These are phyloP conservation scores for Apamea monoglypha DNA, from an alignment of 2,888 invertebrate genomes.

Conservation along the genomic window DNA sequence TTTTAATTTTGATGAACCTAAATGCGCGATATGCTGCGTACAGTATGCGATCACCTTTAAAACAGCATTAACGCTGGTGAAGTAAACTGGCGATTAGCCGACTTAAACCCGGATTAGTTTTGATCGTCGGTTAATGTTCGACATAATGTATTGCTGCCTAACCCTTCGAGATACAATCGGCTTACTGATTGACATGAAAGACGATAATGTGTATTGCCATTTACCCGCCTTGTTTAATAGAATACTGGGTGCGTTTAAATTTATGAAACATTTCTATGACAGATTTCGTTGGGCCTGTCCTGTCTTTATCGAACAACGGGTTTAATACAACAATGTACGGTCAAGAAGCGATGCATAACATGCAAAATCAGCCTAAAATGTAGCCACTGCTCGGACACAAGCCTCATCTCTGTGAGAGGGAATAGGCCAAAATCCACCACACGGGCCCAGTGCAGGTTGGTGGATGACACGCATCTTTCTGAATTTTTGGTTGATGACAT, in stretches of 20 bases:
- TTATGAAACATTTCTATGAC: slow-evolving; percentile 25
- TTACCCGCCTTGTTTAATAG: slow-evolving; percentile 11
- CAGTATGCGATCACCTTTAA: slow-evolving; percentile 27
- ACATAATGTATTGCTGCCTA: slow-evolving; percentile 8
- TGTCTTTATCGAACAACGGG: neutral
- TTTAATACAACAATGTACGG: neutral
- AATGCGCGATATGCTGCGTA: neutral
- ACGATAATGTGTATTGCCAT: slow-evolving; percentile 36
- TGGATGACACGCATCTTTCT: neutral
- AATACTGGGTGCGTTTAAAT: slow-evolving; percentile 19
- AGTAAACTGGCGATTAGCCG: slow-evolving; percentile 35
- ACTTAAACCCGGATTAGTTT: slow-evolving; percentile 37
- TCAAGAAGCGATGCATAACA: neutral
- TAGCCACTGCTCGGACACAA: no score
- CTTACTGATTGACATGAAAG: slow-evolving; percentile 38
- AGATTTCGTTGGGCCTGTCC: neutral
- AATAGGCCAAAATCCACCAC: no score
- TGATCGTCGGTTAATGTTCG: slow-evolving; percentile 29
- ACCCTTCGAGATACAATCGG: slow-evolving; percentile 23
- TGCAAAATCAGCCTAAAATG: no score
- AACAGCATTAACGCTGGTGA: slow-evolving; percentile 1
- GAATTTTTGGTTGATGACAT: neutral
- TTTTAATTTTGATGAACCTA: neutral
- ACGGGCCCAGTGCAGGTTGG: no score
- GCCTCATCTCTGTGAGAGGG: no score